These are phyloP conservation scores for Microdon myrmicae DNA, from an alignment of 2,888 invertebrate genomes.

Conservation along the genomic window DNA sequence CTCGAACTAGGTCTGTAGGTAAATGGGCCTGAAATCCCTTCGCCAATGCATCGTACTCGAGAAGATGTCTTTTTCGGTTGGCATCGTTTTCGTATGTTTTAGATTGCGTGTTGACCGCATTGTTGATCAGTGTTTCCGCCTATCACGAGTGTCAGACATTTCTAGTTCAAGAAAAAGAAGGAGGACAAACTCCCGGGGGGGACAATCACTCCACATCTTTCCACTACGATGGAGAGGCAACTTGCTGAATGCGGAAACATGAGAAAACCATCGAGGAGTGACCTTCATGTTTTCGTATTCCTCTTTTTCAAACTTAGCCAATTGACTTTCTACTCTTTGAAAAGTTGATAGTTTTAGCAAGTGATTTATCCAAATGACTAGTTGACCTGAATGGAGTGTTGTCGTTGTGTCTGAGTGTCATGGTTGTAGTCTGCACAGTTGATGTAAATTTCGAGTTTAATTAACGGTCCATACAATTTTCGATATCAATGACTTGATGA, in stretches of 20 bases:
- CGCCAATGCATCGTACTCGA: constrained; percentile 3
- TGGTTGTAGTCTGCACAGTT: too few species aligned
- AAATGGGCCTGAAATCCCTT: constrained; percentile 40
- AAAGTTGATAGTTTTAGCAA: constrained; percentile 15
- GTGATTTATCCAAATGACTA: too few species aligned
- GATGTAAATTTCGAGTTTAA: too few species aligned
- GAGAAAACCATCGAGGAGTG: too few species aligned
- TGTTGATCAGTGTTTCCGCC: constrained; percentile 14
- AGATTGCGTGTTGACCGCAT: constrained; percentile 23
- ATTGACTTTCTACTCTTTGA: constrained; percentile 17
- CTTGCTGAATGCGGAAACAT: too few species aligned
- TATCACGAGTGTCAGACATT: constrained; percentile 13
- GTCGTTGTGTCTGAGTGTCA: too few species aligned
- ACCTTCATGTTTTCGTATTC: constrained; percentile 42
- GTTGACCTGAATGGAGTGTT: too few species aligned
- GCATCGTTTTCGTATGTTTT: constrained; percentile 7
- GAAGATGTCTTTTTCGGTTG: constrained; percentile 18
- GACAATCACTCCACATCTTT: too few species aligned
- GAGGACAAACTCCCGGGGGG: constrained; percentile 7
- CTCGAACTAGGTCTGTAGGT: constrained; percentile 42
- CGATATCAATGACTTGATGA: too few species aligned
- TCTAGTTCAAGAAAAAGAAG: constrained; percentile 4
- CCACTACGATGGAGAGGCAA: too few species aligned
- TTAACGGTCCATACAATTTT: too few species aligned
- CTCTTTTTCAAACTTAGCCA: constrained; percentile 24